Conservation (phyloP, 2,888 invertebrate species). For the Dyspetes luteomarginatus region DNA sequence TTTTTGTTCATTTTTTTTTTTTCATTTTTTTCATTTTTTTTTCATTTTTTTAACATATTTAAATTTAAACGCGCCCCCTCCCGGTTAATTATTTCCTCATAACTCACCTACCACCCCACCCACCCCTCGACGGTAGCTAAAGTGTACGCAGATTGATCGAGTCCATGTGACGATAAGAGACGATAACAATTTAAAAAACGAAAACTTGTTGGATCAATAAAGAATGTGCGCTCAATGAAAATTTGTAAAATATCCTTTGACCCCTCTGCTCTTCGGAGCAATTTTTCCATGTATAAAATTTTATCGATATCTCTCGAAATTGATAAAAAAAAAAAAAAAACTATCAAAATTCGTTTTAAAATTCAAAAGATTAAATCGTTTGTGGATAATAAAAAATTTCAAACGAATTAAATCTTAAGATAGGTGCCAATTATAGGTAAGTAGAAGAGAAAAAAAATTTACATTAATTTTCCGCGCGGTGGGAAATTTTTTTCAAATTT, state of each 20-base stretch:
- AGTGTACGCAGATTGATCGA: constrained; percentile 33
- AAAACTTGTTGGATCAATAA: constrained; percentile 36
- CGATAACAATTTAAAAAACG: constrained; percentile 16
- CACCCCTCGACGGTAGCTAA: constrained; percentile 27
- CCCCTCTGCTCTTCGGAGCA: neutral
- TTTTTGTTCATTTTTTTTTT: neutral
- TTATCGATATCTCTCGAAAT: neutral
- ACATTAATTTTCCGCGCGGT: no score
- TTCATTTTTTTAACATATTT: constrained; percentile 63
- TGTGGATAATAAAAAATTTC: no score
- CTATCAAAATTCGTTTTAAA: no score
- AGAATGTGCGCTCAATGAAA: constrained; percentile 5
- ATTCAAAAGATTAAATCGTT: no score
- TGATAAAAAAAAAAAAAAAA: neutral
- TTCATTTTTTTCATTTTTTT: neutral
- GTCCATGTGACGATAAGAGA: neutral
- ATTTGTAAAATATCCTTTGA: neutral
- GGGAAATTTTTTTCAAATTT: no score
- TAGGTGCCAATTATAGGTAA: no score
- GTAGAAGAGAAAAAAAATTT: no score
- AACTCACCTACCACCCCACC: no score
- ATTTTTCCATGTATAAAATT: neutral
- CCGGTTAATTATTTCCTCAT: neutral
- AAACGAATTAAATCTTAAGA: no score
- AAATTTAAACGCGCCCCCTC: constrained; percentile 31